Evolutionary conservation across 2,888 invertebrate species (phyloP).

Genomic region (Drosophila formosana): DNA sequence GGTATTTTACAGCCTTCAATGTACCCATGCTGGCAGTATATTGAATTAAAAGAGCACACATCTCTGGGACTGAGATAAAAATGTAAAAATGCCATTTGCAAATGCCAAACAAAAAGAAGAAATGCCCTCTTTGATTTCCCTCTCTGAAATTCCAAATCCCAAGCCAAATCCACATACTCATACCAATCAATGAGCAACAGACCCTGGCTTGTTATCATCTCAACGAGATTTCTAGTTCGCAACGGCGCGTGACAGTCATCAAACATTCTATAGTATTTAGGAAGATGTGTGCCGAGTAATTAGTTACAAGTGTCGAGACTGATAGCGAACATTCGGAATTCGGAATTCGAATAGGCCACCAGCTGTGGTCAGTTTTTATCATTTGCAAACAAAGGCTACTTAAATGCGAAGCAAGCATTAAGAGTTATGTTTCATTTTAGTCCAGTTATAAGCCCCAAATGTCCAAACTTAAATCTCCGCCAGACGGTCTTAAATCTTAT

Average conservation of each 20-base stretch:
- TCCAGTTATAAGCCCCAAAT: conserved; percentile 10
- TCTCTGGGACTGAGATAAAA: conserved; percentile 10
- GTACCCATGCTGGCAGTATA: rapidly evolving
- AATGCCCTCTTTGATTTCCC: conserved; percentile 14
- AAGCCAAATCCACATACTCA: conserved; percentile 2
- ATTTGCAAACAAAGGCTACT: conserved; percentile 12
- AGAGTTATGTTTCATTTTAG: neutral
- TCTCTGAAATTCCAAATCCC: neutral
- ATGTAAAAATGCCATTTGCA: conserved; percentile 42
- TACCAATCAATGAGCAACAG: neutral
- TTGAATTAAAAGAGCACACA: conserved; percentile 8
- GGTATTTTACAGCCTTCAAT: conserved; percentile 2
- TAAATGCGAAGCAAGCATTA: conserved; percentile 7
- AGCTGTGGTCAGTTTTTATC: conserved; percentile 38
- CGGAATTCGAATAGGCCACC: neutral
- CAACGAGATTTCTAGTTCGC: conserved; percentile 25
- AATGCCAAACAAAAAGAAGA: conserved; percentile 36
- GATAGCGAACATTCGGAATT: conserved; percentile 34
- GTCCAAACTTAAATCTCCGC: neutral
- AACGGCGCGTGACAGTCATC: conserved; percentile 53
- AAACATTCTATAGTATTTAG: conserved; percentile 23
- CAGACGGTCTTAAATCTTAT: conserved; percentile 9
- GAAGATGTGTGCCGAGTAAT: conserved; percentile 49
- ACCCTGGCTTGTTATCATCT: conserved; percentile 44
- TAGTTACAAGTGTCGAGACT: conserved; percentile 42